Conservation (phyloP, 1,140 invertebrate genomes). For the Frieseomelitta varia region DNA sequence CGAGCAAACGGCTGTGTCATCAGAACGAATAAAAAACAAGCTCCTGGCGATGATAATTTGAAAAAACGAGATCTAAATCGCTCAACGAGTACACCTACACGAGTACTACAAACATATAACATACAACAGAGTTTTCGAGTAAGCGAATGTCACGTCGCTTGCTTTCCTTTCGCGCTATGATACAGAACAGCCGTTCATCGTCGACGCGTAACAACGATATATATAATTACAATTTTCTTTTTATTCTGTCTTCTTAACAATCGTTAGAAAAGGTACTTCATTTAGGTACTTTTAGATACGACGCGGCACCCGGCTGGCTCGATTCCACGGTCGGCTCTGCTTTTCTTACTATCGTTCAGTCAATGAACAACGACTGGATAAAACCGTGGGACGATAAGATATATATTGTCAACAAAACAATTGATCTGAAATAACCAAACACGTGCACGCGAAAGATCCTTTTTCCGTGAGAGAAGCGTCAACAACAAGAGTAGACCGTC, state of each 20-base stretch:
- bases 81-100: conserved; percentile 46
- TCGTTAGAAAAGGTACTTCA: conserved; percentile 7
- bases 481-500: conserved; percentile 27
- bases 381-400: neutral
- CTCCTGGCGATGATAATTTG: conserved; percentile 22
- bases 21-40: neutral
- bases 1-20: neutral
- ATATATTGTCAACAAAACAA: conserved; percentile 45
- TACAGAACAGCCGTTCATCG: conserved; percentile 36
- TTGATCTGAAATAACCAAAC: conserved; percentile 20
- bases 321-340: neutral
- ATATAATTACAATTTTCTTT: conserved; percentile 23
- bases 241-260: conserved; percentile 28
- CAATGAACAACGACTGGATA: conserved; percentile 14
- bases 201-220: conserved; percentile 52
- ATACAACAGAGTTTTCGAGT: conserved; percentile 32
- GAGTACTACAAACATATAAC: conserved; percentile 7
- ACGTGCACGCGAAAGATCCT: neutral
- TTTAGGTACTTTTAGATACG: conserved; percentile 39
- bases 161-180: neutral
- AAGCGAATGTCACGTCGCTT: conserved; percentile 30
- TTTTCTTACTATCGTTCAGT: neutral
- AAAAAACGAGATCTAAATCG: conserved; percentile 30
- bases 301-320: conserved; percentile 8
- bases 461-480: neutral